A percentile compares a stretch with the other conserved stretches of the same genome.
phyloP scores from a whole-genome alignment of 2,797 vertebrate species.

The Molossus molossus region DNA sequence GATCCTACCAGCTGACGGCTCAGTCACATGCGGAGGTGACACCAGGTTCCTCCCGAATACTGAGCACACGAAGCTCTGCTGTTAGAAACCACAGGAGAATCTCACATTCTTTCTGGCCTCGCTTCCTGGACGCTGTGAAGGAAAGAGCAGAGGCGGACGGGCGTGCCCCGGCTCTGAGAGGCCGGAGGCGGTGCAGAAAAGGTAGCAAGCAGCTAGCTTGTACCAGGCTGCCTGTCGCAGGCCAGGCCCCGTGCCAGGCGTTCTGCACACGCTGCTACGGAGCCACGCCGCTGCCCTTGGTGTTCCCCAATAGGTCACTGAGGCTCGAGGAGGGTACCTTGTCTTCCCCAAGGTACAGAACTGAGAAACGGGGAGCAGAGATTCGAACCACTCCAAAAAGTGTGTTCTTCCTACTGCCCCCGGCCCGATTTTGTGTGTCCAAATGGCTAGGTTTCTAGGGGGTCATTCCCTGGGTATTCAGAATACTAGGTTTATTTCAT shows the following conservation, averaged over 20 bases:
- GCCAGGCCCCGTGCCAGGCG: background rate
- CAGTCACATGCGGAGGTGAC: constrained; percentile 25
- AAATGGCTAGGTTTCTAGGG: background rate
- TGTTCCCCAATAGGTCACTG: background rate
- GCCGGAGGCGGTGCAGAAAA: background rate
- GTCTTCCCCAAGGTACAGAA: background rate
- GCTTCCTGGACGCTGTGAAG: background rate
- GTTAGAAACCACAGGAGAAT: constrained; percentile 14
- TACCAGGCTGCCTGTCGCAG: background rate
- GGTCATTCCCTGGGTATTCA: background rate
- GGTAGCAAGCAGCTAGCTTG: background rate
- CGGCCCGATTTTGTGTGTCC: background rate
- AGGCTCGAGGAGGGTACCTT: background rate
- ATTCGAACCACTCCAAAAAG: background rate
- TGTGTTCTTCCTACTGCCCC: background rate
- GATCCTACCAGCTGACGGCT: background rate
- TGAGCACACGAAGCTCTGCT: background rate
- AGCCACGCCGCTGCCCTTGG: background rate
- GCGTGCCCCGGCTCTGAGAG: background rate
- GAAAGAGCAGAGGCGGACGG: background rate
- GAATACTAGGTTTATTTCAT: background rate
- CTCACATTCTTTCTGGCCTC: background rate
- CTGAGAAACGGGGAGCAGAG: background rate
- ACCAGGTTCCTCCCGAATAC: background rate
- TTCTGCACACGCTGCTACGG: background rate